Evolutionary conservation across 2,113 vertebrate genomes (phyloP).

Genomic region (Typhlomys cinereus): DNA sequence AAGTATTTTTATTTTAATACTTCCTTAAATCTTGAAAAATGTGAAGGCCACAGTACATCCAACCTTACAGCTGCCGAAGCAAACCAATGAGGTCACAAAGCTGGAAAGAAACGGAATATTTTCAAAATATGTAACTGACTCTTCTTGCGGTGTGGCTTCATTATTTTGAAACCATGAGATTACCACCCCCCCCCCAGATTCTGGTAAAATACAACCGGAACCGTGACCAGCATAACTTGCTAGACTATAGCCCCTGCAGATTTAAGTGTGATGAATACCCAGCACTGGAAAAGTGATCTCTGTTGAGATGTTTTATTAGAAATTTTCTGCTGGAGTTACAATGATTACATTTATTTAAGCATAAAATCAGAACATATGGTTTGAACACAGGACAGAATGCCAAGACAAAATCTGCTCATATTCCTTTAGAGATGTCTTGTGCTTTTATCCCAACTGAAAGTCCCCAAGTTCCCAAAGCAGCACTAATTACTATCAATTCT

Average conservation of each 20-base stretch:
- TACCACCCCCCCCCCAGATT: neutral
- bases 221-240: neutral
- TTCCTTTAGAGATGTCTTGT: neutral
- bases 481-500: neutral
- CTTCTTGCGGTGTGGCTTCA: neutral
- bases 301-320: neutral
- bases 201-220: neutral
- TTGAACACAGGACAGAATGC: neutral
- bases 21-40: neutral
- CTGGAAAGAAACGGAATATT: neutral
- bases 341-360: neutral
- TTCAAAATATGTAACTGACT: neutral
- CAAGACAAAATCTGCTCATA: slow-evolving; percentile 20
- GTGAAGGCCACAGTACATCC: neutral
- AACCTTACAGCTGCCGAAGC: neutral
- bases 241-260: neutral
- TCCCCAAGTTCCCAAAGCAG: slow-evolving; percentile 9
- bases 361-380: slow-evolving; percentile 47
- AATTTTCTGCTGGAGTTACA: slow-evolving; percentile 34
- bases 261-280: neutral
- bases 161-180: slow-evolving; percentile 19
- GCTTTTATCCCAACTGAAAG: neutral
- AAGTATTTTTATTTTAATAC: neutral
- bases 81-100: neutral
- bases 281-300: slow-evolving; percentile 31